phyloP scores from a whole-genome alignment of 2,888 invertebrate species.

The Cenopis cana region DNA sequence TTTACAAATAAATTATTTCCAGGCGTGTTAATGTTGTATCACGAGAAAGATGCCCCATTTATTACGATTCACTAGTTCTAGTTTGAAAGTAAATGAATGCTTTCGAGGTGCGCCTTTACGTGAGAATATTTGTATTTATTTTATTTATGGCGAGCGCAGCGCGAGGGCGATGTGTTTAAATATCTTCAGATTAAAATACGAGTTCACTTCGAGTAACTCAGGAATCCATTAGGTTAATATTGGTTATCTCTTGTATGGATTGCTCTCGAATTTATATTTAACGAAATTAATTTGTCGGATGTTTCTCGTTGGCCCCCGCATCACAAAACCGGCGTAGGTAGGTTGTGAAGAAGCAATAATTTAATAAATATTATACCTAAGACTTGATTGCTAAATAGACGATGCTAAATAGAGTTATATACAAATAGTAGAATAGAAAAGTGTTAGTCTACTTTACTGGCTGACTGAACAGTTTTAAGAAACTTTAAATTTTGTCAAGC shows the following conservation, averaged over 20 bases:
- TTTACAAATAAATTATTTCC: constrained; percentile 42
- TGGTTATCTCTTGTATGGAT: constrained; percentile 72
- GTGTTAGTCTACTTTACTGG: no score
- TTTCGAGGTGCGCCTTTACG: constrained; percentile 81
- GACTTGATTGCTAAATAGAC: not conserved
- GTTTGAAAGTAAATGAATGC: constrained; percentile 79
- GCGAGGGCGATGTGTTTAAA: constrained; percentile 82
- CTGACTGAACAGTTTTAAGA: not conserved
- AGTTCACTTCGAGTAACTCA: constrained; percentile 73
- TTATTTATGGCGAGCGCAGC: constrained; percentile 80
- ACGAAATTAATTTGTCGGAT: constrained; percentile 64
- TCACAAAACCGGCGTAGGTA: constrained; percentile 12
- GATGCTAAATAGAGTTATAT: no score
- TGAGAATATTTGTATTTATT: constrained; percentile 85
- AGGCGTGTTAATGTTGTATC: constrained; percentile 71
- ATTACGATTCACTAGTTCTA: constrained; percentile 73
- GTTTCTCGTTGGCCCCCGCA: constrained; percentile 50
- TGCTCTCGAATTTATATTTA: constrained; percentile 60
- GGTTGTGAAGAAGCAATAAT: constrained; percentile 3
- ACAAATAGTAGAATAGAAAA: no score
- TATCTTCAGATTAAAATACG: constrained; percentile 82
- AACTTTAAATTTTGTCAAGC: no score
- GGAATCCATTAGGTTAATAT: constrained; percentile 79
- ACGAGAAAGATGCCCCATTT: constrained; percentile 79
- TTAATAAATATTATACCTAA: not conserved